Evolutionary conservation across 2,113 vertebrate species (phyloP), one percentile per base, ranked within the genome.

Genomic region (Hemibagrus wyckioides): DNA sequence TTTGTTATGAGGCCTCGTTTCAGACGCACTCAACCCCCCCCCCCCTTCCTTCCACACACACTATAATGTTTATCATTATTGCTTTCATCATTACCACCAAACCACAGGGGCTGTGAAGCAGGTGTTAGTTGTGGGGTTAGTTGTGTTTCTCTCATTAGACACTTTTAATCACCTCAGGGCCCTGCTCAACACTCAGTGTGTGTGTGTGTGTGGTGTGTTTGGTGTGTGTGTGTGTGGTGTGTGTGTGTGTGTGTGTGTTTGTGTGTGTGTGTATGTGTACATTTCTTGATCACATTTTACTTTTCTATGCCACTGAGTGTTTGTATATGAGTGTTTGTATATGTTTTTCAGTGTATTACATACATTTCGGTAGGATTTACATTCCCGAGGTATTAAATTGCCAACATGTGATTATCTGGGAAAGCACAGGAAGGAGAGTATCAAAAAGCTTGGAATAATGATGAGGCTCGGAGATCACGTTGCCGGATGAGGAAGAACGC

Each of bases 391-490:
- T 50, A 65, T 80, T 67, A 41, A 44, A 56, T 25, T 81, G 85
- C 50, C 65, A 23, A 85, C 67, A 73, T 59, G 82, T 65, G 57
- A 83, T 50, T 67, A 65, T 86, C 83, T 56, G 52, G 76, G 79
- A 85, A 90, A 84, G 48, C 48, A 65, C 77, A 82, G 73, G 69
- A 85, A 83, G 56, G 39, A 57, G 19, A 30, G 80, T 82, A 69
- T 82, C 57, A 85, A 65, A 83, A 80, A 75, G 71, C 69, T 33
- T 77, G 83, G 76, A 77, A 59, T 88, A 85, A 83, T 82, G 63
- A 89, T 57, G 48, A 83, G 50, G 63, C 30, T 19, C 50, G 61
- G 69, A 79, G 89, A 89, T 92, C 85, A 92, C 88, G 84, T 79
- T 3, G 73, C 86, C 73, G 75, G 81, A 84, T 77, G 83, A 25